phyloP scores from a whole-genome alignment of 2,888 invertebrate species.

The Parnassius glacialis region DNA sequence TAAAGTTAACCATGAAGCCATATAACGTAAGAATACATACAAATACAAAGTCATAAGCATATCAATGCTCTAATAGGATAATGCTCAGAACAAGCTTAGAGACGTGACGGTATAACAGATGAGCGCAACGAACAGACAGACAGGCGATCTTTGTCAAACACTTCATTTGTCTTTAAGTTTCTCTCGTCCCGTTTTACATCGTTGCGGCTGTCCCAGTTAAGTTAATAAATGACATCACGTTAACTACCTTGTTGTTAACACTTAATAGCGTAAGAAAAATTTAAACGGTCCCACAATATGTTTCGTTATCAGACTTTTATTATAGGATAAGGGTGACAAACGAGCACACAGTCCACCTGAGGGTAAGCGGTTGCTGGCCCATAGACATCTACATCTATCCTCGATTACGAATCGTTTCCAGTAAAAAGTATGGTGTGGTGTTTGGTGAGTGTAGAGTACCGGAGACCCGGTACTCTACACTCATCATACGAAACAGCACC shows the following conservation, averaged over 20 bases:
- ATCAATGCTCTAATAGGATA: constrained; percentile 25
- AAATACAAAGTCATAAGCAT: constrained; percentile 15
- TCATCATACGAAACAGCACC: too few species aligned
- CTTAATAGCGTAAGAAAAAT: background rate
- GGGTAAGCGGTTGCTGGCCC: too few species aligned
- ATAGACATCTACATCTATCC: too few species aligned
- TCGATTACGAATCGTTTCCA: too few species aligned
- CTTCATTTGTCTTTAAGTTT: constrained; percentile 38
- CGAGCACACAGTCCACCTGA: too few species aligned
- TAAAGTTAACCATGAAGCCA: constrained; percentile 10
- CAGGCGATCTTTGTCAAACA: constrained; percentile 33
- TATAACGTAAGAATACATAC: constrained; percentile 16
- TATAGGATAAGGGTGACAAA: too few species aligned
- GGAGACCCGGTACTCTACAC: too few species aligned
- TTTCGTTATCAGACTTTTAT: too few species aligned
- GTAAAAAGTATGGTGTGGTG: too few species aligned
- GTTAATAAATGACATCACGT: background rate
- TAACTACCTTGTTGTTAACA: background rate
- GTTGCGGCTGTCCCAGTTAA: constrained; percentile 19
- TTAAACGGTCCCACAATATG: too few species aligned
- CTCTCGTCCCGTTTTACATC: constrained; percentile 31
- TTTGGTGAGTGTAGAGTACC: too few species aligned
- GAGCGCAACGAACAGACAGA: constrained; percentile 25
- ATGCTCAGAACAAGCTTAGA: constrained; percentile 19
- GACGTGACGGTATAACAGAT: constrained; percentile 23